A percentile compares a stretch with the other conserved stretches of the same genome.
phyloP scores from a whole-genome alignment of 2,113 vertebrate species.

The Gymnarchus niloticus region DNA sequence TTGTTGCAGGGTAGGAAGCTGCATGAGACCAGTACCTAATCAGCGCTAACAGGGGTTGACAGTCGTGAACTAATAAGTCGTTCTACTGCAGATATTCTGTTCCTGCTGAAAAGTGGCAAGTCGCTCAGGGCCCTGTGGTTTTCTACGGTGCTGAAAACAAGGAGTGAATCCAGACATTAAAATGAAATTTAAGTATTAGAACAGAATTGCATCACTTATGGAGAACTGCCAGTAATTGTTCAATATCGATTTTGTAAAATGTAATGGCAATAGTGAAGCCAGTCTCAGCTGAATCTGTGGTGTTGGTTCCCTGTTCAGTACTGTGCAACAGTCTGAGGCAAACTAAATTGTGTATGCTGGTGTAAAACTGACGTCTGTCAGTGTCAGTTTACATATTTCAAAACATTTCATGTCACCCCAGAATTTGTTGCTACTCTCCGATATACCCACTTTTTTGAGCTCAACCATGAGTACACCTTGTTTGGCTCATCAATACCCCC shows the following conservation, averaged over 20 bases:
- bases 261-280: neutral
- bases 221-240: neutral
- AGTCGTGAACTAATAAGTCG: neutral
- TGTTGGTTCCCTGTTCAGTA: too few relatives aligned
- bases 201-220: neutral
- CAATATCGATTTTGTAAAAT: neutral
- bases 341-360: too few relatives aligned
- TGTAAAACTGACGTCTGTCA: too few relatives aligned
- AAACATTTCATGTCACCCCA: too few relatives aligned
- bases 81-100: neutral
- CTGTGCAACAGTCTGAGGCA: neutral
- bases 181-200: neutral
- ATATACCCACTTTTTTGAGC: too few relatives aligned
- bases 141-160: neutral
- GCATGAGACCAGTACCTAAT: neutral
- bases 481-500: too few relatives aligned
- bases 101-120: neutral
- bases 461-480: too few relatives aligned
- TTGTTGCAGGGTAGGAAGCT: neutral
- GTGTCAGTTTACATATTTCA: too few relatives aligned
- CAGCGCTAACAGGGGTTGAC: neutral
- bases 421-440: too few relatives aligned
- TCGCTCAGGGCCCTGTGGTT: neutral
- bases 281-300: too few relatives aligned
- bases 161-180: neutral